Percentiles rank a stretch among this genome's conserved stretches.
phyloP scores from a whole-genome alignment of 2,113 vertebrate species.

The Arenaria interpres region DNA sequence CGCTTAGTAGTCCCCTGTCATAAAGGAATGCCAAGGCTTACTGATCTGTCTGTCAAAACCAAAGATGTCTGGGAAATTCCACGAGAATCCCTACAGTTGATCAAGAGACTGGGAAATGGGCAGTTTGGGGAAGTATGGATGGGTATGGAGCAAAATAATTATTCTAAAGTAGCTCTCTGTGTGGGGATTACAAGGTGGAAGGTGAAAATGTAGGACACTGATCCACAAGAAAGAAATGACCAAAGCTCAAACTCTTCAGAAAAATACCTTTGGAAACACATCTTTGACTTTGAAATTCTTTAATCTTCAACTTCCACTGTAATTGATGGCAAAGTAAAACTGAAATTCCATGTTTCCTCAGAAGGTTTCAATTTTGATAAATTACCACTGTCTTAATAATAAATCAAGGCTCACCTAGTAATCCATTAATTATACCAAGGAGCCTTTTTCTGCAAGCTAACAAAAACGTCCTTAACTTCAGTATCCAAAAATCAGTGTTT shows the following conservation, averaged over 20 bases:
- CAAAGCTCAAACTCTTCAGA: neutral
- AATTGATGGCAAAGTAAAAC: constrained; percentile 48
- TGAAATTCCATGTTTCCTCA: neutral
- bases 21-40: constrained; percentile 97
- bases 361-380: constrained; percentile 42
- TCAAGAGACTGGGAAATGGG: constrained; percentile 97
- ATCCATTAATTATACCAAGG: neutral
- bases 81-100: constrained; percentile 95
- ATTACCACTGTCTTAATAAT: neutral
- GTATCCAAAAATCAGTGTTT: constrained; percentile 10
- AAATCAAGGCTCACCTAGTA: constrained; percentile 12
- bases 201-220: constrained; percentile 56
- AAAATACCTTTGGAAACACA: neutral
- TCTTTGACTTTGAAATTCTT: constrained; percentile 39
- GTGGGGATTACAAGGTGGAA: constrained; percentile 78
- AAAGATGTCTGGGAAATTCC: constrained; percentile 99
- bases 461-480: neutral
- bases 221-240: neutral
- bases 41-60: constrained; percentile 99
- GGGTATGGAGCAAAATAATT: constrained; percentile 87
- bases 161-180: constrained; percentile 61
- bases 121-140: constrained; percentile 99
- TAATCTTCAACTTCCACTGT: constrained; percentile 17
- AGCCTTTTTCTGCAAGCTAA: neutral
- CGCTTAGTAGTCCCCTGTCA: constrained; percentile 96